Conservation (phyloP, 2,888 invertebrate species). For the Invenusta paracnida region DNA sequence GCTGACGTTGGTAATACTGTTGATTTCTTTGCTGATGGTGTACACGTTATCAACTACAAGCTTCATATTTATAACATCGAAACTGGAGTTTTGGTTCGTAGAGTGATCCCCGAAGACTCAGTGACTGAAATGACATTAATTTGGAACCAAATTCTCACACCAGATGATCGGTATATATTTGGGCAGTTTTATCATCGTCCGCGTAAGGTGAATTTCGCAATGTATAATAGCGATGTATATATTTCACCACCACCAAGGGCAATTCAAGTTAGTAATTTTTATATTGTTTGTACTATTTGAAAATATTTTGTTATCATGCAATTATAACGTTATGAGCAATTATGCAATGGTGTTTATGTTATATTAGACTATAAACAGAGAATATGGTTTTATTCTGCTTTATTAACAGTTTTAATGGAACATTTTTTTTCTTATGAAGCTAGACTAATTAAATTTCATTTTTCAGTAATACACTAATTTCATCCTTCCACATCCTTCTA, state of each 20-base stretch:
- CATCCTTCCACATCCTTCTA: too few species aligned
- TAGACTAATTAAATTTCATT: too few species aligned
- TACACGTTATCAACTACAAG: conserved; percentile 28
- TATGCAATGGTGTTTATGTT: too few species aligned
- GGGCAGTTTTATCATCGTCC: background rate
- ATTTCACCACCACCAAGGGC: background rate
- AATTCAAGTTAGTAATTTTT: background rate
- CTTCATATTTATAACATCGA: background rate
- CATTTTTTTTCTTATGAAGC: too few species aligned
- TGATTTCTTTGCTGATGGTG: background rate
- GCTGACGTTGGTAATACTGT: conserved; percentile 4
- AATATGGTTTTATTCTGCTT: too few species aligned
- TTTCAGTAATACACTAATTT: too few species aligned
- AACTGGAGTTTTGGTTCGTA: background rate
- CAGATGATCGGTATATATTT: background rate
- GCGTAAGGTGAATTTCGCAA: background rate
- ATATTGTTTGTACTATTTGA: too few species aligned
- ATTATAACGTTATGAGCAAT: too few species aligned
- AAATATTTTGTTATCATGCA: too few species aligned
- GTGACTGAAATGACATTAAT: background rate
- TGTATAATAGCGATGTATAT: background rate
- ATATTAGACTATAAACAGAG: too few species aligned
- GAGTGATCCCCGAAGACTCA: background rate
- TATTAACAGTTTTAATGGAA: too few species aligned
- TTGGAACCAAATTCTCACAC: background rate